phyloP scores from a whole-genome alignment of 2,888 invertebrate species.

The Caenorhabditis afra region DNA sequence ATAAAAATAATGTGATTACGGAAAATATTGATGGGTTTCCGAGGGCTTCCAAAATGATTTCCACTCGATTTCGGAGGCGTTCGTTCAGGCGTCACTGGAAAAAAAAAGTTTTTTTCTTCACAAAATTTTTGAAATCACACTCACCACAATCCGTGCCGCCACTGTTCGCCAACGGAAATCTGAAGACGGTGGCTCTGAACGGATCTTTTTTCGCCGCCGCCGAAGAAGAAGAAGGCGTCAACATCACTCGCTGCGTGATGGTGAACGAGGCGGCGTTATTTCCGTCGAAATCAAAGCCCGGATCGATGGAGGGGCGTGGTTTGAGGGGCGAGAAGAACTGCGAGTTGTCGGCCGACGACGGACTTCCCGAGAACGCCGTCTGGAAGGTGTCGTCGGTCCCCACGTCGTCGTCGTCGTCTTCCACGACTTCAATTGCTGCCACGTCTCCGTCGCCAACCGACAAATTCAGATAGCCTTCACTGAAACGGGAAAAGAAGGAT shows the following conservation, averaged over 20 bases:
- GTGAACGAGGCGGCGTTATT: conserved; percentile 24
- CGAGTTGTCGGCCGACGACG: conserved; percentile 37
- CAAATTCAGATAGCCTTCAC: conserved; percentile 43
- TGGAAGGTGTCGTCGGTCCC: background rate
- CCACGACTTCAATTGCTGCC: background rate
- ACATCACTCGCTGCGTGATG: conserved; percentile 15
- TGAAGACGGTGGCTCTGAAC: no score
- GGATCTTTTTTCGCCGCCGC: background rate
- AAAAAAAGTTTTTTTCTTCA: no score
- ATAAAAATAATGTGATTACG: background rate
- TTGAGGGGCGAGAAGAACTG: conserved; percentile 56
- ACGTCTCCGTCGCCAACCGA: background rate
- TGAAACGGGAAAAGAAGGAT: conserved; percentile 15
- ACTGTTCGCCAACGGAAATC: no score
- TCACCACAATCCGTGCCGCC: no score
- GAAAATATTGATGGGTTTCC: background rate
- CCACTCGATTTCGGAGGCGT: no score
- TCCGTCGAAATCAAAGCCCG: conserved; percentile 24
- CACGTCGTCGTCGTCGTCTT: background rate
- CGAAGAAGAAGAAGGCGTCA: background rate
- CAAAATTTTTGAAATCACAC: no score
- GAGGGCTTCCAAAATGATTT: background rate
- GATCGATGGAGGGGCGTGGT: conserved; percentile 42
- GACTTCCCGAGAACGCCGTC: conserved; percentile 23
- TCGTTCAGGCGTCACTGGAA: no score